Evolutionary conservation across 2,797 vertebrate species (phyloP).

Genomic region (Cercopithecus petaurista): DNA sequence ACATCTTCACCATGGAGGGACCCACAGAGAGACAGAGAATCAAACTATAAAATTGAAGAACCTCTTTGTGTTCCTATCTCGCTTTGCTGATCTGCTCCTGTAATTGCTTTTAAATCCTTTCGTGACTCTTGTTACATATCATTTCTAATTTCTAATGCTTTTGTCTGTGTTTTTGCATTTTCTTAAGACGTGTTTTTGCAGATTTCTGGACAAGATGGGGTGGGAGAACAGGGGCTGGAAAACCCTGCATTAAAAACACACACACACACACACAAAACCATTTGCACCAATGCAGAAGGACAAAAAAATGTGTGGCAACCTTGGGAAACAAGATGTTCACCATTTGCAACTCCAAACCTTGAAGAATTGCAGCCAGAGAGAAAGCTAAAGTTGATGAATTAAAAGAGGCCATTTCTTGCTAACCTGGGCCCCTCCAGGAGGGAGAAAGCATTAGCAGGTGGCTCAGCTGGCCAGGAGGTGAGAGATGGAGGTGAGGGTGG

Average conservation of each 20-base stretch:
- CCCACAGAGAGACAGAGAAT: not conserved
- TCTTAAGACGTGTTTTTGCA: not conserved
- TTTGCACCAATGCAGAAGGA: not conserved
- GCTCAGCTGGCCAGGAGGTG: too few species aligned
- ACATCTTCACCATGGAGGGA: not conserved
- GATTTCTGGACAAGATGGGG: not conserved
- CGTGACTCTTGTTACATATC: not conserved
- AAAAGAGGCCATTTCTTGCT: not conserved
- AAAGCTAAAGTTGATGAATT: too few species aligned
- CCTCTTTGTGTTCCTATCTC: not conserved
- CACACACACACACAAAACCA: too few species aligned
- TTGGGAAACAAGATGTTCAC: not conserved
- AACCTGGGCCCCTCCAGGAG: not conserved
- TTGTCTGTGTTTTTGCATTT: not conserved
- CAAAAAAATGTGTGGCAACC: not conserved
- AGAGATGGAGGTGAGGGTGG: not conserved
- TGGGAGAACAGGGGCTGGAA: not conserved
- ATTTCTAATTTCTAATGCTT: not conserved
- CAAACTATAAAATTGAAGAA: not conserved
- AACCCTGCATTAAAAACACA: not conserved
- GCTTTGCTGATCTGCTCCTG: accelerated
- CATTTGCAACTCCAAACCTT: not conserved
- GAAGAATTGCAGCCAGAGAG: not conserved
- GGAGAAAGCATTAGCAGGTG: not conserved
- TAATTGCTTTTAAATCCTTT: not conserved